Evolutionary conservation across 2,888 invertebrate genomes (phyloP).

Genomic region (Ceriagrion tenellum): DNA sequence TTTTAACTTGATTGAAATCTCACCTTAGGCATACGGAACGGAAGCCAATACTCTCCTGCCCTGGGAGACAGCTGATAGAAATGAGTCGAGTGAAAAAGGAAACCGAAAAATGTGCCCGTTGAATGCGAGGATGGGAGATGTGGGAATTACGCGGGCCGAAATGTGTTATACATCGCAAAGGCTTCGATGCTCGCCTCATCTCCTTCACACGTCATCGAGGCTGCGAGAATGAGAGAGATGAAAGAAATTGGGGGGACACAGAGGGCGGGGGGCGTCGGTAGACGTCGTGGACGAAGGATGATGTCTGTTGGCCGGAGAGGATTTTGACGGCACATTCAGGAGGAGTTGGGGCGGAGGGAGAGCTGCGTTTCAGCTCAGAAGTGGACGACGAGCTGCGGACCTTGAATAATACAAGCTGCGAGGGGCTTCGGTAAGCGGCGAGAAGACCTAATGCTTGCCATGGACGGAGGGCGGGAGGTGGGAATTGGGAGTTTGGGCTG

Average conservation of each 20-base stretch:
- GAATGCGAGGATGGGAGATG: too few relatives aligned
- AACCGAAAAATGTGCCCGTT: background rate
- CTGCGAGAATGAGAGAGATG: background rate
- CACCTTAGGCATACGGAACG: too few relatives aligned
- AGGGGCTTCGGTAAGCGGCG: slow-evolving; percentile 55
- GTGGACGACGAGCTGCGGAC: slow-evolving; percentile 16
- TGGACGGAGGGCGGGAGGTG: background rate
- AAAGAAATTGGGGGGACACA: background rate
- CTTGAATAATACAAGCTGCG: slow-evolving; percentile 59
- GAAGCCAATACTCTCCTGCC: background rate
- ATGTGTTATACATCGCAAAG: background rate
- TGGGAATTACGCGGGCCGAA: background rate
- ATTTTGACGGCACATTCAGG: too few relatives aligned
- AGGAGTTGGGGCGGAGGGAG: too few relatives aligned
- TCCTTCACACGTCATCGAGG: background rate
- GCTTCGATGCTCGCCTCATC: background rate
- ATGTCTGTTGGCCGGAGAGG: background rate
- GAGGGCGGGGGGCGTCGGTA: background rate
- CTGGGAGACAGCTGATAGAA: background rate
- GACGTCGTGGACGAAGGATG: background rate
- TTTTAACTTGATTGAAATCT: too few relatives aligned
- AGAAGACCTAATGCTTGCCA: background rate
- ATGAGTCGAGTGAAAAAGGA: background rate
- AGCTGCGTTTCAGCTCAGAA: slow-evolving; percentile 14
- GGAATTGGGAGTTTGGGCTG: background rate